A percentile compares a stretch with the other conserved stretches of the same genome.
phyloP scores from a whole-genome alignment of 2,888 invertebrate genomes.

The Hirtodrosophila alboralis region DNA sequence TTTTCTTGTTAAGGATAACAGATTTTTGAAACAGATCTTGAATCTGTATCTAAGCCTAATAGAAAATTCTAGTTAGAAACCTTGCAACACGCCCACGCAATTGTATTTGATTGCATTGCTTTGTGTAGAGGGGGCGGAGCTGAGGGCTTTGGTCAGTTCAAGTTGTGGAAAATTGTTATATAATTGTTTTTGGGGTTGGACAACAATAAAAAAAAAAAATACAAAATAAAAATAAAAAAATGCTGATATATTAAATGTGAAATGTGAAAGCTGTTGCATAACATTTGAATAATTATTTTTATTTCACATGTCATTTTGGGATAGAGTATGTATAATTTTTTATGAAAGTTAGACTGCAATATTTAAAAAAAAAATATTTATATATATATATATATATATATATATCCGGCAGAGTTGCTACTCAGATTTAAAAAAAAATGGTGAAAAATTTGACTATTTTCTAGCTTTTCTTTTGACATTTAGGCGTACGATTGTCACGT shows the following conservation, averaged over 20 bases:
- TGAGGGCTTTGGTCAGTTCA: constrained; percentile 16
- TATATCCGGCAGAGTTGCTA: no score
- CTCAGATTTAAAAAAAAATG: no score
- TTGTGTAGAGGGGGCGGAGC: not conserved
- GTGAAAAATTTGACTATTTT: no score
- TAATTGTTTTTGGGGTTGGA: no score
- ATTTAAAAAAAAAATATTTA: no score
- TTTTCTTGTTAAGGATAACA: no score
- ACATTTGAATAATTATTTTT: constrained; percentile 78
- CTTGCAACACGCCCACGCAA: constrained; percentile 36
- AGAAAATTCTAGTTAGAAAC: constrained; percentile 10
- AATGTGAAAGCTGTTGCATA: constrained; percentile 74
- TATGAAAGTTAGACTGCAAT: not conserved
- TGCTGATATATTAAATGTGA: constrained; percentile 61
- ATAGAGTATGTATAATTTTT: not conserved
- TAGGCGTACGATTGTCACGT: no score
- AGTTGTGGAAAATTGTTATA: constrained; percentile 18
- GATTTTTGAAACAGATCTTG: constrained; percentile 11
- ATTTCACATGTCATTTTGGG: constrained; percentile 44
- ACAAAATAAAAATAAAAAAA: no score
- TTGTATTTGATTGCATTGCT: constrained; percentile 13
- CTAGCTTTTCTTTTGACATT: no score
- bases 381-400: no score
- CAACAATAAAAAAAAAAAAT: no score
- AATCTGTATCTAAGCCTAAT: constrained; percentile 17